Conservation (phyloP, 2,888 invertebrate species). For the Elgonia sp. region DNA sequence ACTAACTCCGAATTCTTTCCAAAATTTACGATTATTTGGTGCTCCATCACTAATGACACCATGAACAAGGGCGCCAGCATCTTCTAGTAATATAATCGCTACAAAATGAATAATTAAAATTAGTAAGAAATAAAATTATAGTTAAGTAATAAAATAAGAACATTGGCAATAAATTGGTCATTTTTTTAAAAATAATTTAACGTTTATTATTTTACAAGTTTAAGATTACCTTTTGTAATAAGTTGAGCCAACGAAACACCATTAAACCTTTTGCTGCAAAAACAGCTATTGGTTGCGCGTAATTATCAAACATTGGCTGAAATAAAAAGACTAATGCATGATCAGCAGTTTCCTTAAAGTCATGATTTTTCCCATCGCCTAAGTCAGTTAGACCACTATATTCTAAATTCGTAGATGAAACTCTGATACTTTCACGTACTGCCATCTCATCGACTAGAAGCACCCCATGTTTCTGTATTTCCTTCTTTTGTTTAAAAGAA, state of each 20-base stretch:
- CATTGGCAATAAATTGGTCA: too few species aligned
- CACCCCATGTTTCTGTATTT: slow-evolving; percentile 28
- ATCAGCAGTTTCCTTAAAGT: too few species aligned
- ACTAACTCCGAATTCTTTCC: not conserved
- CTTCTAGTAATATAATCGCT: not conserved
- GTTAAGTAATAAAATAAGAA: too few species aligned
- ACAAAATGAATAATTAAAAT: not conserved
- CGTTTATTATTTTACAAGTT: not conserved
- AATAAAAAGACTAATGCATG: too few species aligned
- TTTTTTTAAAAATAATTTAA: too few species aligned
- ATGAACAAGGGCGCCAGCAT: not conserved
- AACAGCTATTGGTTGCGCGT: not conserved
- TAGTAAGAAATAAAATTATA: too few species aligned
- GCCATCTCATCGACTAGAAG: slow-evolving; percentile 70
- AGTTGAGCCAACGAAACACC: not conserved
- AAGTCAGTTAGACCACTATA: slow-evolving; percentile 35
- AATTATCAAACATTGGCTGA: not conserved
- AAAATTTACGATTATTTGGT: not conserved
- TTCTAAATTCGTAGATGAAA: slow-evolving; percentile 57
- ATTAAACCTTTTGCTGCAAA: not conserved
- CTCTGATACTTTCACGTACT: slow-evolving; percentile 59
- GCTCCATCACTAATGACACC: not conserved
- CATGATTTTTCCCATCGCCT: not conserved
- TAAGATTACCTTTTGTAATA: not conserved
- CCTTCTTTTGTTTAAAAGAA: slow-evolving; percentile 19